phyloP scores from a whole-genome alignment of 92 coral and sea anemone genomes.

The Umimayanthus kanabou region DNA sequence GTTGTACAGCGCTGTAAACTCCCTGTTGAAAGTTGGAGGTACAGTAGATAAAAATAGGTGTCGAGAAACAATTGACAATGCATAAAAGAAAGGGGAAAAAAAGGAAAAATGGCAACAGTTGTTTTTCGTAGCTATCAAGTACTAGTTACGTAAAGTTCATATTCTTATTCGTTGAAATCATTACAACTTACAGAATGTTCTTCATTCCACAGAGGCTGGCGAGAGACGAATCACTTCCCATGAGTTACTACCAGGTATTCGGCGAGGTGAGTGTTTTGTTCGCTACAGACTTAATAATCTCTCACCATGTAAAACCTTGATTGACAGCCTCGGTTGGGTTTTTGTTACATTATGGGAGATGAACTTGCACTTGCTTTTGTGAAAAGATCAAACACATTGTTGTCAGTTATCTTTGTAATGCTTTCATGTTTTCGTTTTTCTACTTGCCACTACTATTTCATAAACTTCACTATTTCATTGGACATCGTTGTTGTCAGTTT shows the following conservation, averaged over 20 bases:
- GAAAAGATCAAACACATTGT: not conserved
- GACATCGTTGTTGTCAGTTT: not conserved
- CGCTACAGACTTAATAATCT: not conserved
- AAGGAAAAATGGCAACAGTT: too few relatives aligned
- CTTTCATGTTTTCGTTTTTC: not conserved
- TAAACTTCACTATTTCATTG: too few relatives aligned
- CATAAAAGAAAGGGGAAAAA: too few relatives aligned
- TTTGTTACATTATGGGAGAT: not conserved
- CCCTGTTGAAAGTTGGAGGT: too few relatives aligned
- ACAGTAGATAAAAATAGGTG: too few relatives aligned
- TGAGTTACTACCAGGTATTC: conserved; percentile 89
- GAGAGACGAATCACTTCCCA: conserved; percentile 69
- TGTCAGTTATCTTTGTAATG: too few relatives aligned
- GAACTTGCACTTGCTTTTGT: not conserved
- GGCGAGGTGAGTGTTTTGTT: conserved; percentile 64
- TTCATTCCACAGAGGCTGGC: conserved; percentile 68
- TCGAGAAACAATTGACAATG: too few relatives aligned
- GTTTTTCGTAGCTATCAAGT: not conserved
- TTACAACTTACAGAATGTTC: not conserved
- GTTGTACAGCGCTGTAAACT: too few relatives aligned
- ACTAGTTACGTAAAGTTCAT: too few relatives aligned
- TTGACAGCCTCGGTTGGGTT: not conserved
- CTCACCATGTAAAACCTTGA: not conserved
- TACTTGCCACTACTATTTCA: not conserved
- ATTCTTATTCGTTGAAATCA: not conserved